These are phyloP conservation scores for Vulpes lagopus DNA, from an alignment of 2,113 vertebrate species.

Conservation along the genomic window DNA sequence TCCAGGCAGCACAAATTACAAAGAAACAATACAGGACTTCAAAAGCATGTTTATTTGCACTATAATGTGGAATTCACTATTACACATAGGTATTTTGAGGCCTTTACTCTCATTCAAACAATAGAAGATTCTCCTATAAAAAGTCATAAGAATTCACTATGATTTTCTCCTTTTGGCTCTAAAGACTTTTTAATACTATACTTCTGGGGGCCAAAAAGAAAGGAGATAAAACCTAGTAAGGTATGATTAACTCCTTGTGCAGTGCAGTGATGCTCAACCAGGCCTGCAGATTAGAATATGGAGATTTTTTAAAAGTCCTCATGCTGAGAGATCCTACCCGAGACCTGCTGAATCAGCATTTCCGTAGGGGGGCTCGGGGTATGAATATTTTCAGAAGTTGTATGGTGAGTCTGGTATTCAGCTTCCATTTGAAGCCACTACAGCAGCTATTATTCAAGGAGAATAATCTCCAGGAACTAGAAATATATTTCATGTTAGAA, in stretches of 20 bases:
- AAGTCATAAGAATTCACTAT: constrained; percentile 6
- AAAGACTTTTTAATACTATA: background rate
- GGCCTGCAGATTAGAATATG: background rate
- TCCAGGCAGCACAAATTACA: constrained; percentile 81
- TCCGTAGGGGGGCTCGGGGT: background rate
- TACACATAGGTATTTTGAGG: background rate
- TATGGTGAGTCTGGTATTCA: background rate
- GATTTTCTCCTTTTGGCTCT: constrained; percentile 40
- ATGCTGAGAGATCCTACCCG: background rate
- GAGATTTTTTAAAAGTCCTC: background rate
- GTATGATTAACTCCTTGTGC: background rate
- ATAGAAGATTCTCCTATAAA: constrained; percentile 46
- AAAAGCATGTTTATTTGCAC: constrained; percentile 66
- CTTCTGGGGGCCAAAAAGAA: background rate
- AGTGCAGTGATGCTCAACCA: background rate
- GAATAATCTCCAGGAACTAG: constrained; percentile 39
- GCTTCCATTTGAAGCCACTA: background rate
- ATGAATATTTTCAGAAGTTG: constrained; percentile 14
- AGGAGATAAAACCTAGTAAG: background rate
- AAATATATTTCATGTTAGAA: constrained; percentile 60
- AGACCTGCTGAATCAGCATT: background rate
- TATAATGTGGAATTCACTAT: constrained; percentile 32
- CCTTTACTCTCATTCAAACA: background rate
- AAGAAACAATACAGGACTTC: constrained; percentile 78
- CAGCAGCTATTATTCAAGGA: background rate